Evolutionary conservation across 2,888 invertebrate species (phyloP), one percentile per base, ranked within the genome.

Genomic region (Euproctis similis): DNA sequence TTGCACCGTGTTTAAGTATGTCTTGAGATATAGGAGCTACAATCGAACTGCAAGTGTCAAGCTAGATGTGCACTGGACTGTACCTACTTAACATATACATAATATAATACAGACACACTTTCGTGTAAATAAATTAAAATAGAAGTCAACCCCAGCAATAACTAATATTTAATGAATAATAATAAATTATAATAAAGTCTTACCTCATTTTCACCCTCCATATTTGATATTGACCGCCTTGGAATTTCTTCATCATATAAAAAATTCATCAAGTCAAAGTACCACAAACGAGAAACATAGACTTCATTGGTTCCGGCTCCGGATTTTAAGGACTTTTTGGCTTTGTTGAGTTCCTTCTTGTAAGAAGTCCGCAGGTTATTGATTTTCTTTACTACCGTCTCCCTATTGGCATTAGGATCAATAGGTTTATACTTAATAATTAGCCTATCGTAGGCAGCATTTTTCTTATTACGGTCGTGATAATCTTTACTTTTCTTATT

Each of bases 191-290:
- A 25, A 25, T 25, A 25, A 25, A 25, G 10, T 9, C 19, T 18
- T 11, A 26, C 26, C 11, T 26, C 26, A 26, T n/a, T n/a, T n/a
- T n/a, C n/a, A n/a, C n/a, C n/a, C n/a, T n/a, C n/a, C n/a, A n/a
- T n/a, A n/a, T n/a, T n/a, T n/a, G n/a, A n/a, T n/a, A n/a, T n/a
- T n/a, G n/a, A n/a, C n/a, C n/a, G n/a, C n/a, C n/a, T n/a, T n/a
- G n/a, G n/a, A n/a, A n/a, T n/a, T n/a, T n/a, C n/a, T n/a, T n/a
- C n/a, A n/a, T n/a, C n/a, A n/a, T 28, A 28, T 17, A 28, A 28
- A 28, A 28, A 28, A 23, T 7, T 28, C n/a, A 28, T 2, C 28
- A 28, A 28, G 3, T 28, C 28, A 12, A 28, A 28, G 28, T 28
- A 28, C 28, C 28, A 28, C n/a, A 22, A 22, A 17, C 28, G 28